These are phyloP conservation scores for Tarsius wallacei DNA, from an alignment of 2,797 vertebrate genomes.

Conservation along the genomic window DNA sequence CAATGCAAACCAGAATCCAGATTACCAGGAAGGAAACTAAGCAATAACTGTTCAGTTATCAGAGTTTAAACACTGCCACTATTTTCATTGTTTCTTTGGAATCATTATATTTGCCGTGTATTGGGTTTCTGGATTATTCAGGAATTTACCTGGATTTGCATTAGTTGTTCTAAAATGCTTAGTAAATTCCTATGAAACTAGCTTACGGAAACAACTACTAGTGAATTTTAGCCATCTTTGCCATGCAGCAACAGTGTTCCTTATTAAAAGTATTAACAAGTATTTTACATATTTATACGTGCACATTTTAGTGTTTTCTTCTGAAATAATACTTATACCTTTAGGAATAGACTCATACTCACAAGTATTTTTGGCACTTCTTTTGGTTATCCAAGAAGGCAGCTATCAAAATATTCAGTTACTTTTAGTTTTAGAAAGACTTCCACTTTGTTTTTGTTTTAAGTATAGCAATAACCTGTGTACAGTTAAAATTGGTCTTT, in stretches of 20 bases:
- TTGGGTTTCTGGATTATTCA: background rate
- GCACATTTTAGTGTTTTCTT: background rate
- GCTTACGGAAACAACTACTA: background rate
- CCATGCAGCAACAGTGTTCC: background rate
- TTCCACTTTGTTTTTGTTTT: background rate
- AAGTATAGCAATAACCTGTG: background rate
- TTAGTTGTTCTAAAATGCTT: conserved; percentile 17
- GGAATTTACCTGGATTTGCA: background rate
- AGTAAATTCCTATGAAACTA: background rate
- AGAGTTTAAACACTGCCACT: background rate
- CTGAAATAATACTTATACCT: background rate
- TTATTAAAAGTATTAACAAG: background rate
- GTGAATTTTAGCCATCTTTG: conserved; percentile 4
- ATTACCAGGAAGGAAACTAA: conserved; percentile 1
- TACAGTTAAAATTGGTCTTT: background rate
- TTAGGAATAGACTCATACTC: background rate
- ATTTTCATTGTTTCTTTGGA: conserved; percentile 18
- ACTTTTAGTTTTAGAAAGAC: background rate
- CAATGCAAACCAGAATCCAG: background rate
- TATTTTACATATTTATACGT: background rate
- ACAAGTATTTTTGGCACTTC: fast-evolving
- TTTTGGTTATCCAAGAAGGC: background rate
- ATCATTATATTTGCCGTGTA: background rate
- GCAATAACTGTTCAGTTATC: background rate
- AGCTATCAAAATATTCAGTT: conserved; percentile 20